Conservation (phyloP, 2,888 invertebrate species). For the Aspidapion aeneum region DNA sequence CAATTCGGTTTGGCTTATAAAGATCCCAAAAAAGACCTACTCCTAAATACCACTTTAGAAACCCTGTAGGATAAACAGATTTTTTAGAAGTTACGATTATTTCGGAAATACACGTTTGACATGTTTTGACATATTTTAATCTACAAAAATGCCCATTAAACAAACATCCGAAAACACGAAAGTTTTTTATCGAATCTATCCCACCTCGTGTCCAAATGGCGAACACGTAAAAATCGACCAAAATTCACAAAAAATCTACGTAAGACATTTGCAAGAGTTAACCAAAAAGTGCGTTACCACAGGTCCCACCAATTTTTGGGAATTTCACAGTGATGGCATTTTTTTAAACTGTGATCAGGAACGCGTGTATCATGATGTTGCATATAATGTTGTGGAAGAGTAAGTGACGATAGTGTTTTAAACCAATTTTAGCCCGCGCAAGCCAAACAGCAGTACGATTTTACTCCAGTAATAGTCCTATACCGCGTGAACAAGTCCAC, state of each 20-base stretch:
- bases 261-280: conserved; percentile 43
- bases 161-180: conserved; percentile 23
- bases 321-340: conserved; percentile 44
- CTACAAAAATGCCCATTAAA: conserved; percentile 20
- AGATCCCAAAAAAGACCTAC: no score
- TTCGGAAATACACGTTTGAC: no score
- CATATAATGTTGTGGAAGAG: conserved; percentile 41
- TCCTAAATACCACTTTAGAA: no score
- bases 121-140: neutral
- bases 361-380: conserved; percentile 40
- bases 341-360: conserved; percentile 44
- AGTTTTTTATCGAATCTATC: conserved; percentile 39
- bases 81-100: no score
- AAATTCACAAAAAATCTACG: conserved; percentile 41
- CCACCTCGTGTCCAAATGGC: conserved; percentile 36
- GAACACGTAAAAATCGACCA: conserved; percentile 39
- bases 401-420: conserved; percentile 32
- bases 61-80: no score
- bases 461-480: no score
- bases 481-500: no score
- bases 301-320: conserved; percentile 42
- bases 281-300: conserved; percentile 25
- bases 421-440: no score
- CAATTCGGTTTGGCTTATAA: no score
- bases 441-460: no score